These are phyloP conservation scores for Gryon sp. DNA, from an alignment of 1,140 invertebrate genomes.

Conservation along the genomic window DNA sequence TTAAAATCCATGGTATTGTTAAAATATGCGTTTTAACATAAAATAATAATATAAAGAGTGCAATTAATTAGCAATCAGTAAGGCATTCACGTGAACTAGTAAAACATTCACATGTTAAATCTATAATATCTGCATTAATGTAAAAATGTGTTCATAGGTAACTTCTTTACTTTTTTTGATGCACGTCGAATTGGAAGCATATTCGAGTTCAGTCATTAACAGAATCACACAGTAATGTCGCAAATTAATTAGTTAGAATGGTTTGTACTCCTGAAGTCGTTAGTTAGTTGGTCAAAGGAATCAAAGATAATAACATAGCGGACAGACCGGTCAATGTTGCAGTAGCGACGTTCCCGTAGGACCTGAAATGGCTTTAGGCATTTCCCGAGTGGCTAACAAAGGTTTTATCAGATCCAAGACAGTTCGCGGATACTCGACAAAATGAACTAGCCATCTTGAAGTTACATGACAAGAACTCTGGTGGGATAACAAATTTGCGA, in stretches of 20 bases:
- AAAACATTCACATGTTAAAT: too few relatives aligned
- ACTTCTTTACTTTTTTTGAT: too few relatives aligned
- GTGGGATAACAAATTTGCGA: slow-evolving; percentile 40
- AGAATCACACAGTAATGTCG: not conserved
- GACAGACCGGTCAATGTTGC: slow-evolving; percentile 31
- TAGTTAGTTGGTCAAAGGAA: slow-evolving; percentile 44
- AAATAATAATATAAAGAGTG: too few relatives aligned
- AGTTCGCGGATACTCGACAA: slow-evolving; percentile 31
- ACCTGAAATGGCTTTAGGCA: slow-evolving; percentile 32
- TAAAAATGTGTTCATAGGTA: too few relatives aligned
- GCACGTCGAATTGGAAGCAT: too few relatives aligned
- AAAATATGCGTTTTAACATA: too few relatives aligned
- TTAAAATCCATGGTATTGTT: too few relatives aligned
- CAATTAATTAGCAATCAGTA: too few relatives aligned
- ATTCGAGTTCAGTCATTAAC: not conserved
- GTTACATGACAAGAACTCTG: slow-evolving; percentile 49
- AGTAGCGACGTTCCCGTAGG: slow-evolving; percentile 19
- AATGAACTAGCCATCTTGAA: slow-evolving; percentile 52
- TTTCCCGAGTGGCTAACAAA: slow-evolving; percentile 53
- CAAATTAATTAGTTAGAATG: slow-evolving; percentile 24
- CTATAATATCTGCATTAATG: too few relatives aligned
- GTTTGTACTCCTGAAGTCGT: slow-evolving; percentile 27
- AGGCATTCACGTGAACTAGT: too few relatives aligned
- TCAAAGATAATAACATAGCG: slow-evolving; percentile 28
- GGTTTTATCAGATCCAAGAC: slow-evolving; percentile 52